Conservation (phyloP, 2,888 invertebrate species). For the Ennomos quercinarius region DNA sequence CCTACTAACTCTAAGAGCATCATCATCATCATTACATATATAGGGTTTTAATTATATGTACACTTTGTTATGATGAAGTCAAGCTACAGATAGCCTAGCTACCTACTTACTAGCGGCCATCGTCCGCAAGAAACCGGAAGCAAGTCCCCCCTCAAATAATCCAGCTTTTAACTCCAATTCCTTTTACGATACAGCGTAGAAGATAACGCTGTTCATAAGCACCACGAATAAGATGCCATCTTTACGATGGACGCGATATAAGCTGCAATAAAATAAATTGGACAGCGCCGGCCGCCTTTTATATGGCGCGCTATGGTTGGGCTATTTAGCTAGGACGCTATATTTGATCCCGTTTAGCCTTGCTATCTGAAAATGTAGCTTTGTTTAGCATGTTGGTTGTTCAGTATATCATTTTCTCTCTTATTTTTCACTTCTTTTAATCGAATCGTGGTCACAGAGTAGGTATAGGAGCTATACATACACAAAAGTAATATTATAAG, state of each 20-base stretch:
- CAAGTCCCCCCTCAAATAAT: conserved; percentile 23
- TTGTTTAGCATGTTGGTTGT: no score
- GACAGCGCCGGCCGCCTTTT: conserved; percentile 47
- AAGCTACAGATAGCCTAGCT: no score
- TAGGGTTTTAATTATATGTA: no score
- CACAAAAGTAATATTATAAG: no score
- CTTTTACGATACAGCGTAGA: conserved; percentile 39
- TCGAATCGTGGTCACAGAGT: no score
- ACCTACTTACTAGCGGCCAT: not conserved
- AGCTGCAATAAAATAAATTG: conserved; percentile 70
- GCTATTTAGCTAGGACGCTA: conserved; percentile 21
- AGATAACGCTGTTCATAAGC: conserved; percentile 49
- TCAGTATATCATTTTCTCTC: no score
- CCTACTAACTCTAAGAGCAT: no score
- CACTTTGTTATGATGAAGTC: no score
- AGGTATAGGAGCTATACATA: no score
- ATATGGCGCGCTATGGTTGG: conserved; percentile 17
- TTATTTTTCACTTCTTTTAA: no score
- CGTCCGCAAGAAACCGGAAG: conserved; percentile 7
- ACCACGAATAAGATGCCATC: conserved; percentile 55
- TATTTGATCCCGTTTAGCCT: conserved; percentile 21
- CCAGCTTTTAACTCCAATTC: conserved; percentile 37
- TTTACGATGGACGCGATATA: conserved; percentile 63
- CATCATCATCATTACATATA: no score
- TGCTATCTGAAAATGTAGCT: not conserved